Conservation (phyloP, 2,797 vertebrate species). For the Microctenopoma stevenorrisi region DNA sequence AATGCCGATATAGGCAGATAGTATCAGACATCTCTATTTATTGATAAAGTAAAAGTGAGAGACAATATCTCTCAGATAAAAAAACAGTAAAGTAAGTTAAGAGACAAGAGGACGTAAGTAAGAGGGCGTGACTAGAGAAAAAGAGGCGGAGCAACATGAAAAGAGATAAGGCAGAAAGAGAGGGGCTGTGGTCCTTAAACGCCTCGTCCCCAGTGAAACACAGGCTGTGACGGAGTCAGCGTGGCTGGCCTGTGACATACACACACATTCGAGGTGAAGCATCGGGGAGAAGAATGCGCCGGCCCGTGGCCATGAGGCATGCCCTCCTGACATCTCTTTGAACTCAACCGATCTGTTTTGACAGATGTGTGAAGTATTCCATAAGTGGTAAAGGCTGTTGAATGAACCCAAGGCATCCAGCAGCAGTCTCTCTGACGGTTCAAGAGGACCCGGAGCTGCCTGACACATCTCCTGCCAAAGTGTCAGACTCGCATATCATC, state of each 20-base stretch:
- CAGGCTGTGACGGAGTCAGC: constrained; percentile 51
- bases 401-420: constrained; percentile 52
- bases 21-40: no score
- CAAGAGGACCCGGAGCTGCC: constrained; percentile 29
- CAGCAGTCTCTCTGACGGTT: constrained; percentile 30
- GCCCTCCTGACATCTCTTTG: constrained; percentile 75
- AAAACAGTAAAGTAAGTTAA: neutral
- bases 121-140: constrained; percentile 39
- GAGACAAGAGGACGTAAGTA: neutral
- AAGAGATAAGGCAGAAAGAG: constrained; percentile 35
- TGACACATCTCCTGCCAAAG: constrained; percentile 71
- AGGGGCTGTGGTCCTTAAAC: constrained; percentile 39
- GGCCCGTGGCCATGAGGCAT: constrained; percentile 63
- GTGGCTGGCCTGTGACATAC: constrained; percentile 35
- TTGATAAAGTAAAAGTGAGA: neutral
- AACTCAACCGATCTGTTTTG: constrained; percentile 81
- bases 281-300: constrained; percentile 66
- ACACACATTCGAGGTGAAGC: constrained; percentile 31
- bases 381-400: constrained; percentile 59
- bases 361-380: constrained; percentile 83
- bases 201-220: constrained; percentile 45
- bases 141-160: constrained; percentile 30
- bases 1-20: no score
- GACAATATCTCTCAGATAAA: neutral
- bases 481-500: constrained; percentile 11